Base-by-base conservation (phyloP, 2,113 vertebrate species). In the Dromiciops gliroides region DNA sequence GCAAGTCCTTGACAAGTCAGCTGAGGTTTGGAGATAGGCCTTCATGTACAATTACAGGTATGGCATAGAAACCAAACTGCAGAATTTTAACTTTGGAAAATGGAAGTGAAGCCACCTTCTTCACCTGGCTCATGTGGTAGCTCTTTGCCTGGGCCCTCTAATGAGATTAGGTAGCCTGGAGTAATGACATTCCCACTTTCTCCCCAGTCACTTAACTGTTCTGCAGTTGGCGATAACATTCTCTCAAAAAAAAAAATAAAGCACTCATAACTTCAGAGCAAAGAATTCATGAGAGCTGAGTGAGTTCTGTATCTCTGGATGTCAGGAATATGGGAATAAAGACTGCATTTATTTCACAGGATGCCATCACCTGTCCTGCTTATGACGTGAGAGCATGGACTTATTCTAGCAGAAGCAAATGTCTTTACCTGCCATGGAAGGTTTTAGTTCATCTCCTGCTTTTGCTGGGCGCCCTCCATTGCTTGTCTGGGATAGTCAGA, bases 371-470 rank as follows among this genome's bases (percentile, higher is more conserved):
- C 97, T 98, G 97, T 98, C 95, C 97, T 98, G 88, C 97, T 97
- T 97, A 93, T 97, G 93, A 95, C 88, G 67, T 50, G 92, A 98
- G 92, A 98, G 92, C 19, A 89, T 95, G 97, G 98, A 98, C 96
- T 98, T 98, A 98, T 97, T 98, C 97, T 91, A 94, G 94, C 98
- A 94, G 96, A 98, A 98, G 97, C 91, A 97, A 96, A 98, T 98
- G 97, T 98, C 98, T 98, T 98, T 98, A 96, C 98, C 97, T 98
- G 96, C 95, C 48, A 67, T 95, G 88, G 93, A 97, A 89, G 83
- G 94, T 97, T 96, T 97, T 95, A 93, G 92, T 98, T 98, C 96
- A 95, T 98, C 97, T 98, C 96, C 93, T 8, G 0, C 95, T 98
- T 95, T 96, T 94, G 93, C 44, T 97, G 94, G 90, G 95, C 52